Percentiles rank a stretch among this genome's conserved stretches.
Evolutionary conservation across 2,888 invertebrate genomes (phyloP).

Genomic region (Sarcophaga carnaria): DNA sequence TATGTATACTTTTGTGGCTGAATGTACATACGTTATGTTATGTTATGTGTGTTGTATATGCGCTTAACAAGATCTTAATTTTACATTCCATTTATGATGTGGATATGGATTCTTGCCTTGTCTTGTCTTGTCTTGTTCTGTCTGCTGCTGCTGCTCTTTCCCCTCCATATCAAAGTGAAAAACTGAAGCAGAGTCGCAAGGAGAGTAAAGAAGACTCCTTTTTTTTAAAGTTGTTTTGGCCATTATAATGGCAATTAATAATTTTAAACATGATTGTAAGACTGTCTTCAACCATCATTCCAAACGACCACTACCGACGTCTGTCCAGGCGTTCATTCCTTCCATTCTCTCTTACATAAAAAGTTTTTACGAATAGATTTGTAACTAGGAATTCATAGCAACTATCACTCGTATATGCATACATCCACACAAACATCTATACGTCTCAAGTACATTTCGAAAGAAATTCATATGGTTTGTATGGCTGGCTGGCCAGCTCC

Average conservation of each 20-base stretch:
- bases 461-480: no score
- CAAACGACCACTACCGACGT: neutral
- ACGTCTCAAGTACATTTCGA: neutral
- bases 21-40: no score
- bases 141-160: slow-evolving; percentile 14
- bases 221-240: slow-evolving; percentile 45
- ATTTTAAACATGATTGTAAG: slow-evolving; percentile 68
- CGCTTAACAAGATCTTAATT: slow-evolving; percentile 56
- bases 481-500: no score
- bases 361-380: neutral
- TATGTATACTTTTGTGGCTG: no score
- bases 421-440: neutral
- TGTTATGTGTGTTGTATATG: neutral
- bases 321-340: neutral
- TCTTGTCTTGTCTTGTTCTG: neutral
- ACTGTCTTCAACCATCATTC: neutral
- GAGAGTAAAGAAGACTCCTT: neutral
- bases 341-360: slow-evolving; percentile 32
- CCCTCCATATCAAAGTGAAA: slow-evolving; percentile 36
- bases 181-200: neutral
- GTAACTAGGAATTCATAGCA: neutral
- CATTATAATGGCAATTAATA: slow-evolving; percentile 67
- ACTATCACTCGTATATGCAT: neutral
- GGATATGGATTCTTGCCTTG: slow-evolving; percentile 23
- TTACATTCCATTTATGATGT: slow-evolving; percentile 46